These are phyloP conservation scores for Syngnathus typhle DNA, from an alignment of 2,113 vertebrate species.

Conservation along the genomic window DNA sequence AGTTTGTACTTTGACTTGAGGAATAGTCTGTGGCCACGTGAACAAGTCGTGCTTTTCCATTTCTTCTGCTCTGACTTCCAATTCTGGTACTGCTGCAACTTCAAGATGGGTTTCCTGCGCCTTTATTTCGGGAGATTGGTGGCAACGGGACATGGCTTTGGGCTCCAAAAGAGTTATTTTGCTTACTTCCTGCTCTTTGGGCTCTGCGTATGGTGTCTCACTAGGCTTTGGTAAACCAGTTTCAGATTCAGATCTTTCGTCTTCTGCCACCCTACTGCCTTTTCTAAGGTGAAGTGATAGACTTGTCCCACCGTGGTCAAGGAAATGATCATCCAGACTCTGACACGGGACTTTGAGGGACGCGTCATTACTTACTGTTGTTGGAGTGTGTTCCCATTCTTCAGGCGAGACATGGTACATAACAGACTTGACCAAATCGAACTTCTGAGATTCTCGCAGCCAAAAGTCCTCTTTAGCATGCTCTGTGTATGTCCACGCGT, in stretches of 20 bases:
- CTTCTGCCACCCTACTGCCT: neutral
- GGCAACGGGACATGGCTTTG: neutral
- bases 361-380: neutral
- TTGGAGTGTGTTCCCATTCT: slow-evolving; percentile 1
- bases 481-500: slow-evolving; percentile 6
- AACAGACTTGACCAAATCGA: slow-evolving; percentile 33
- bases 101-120: neutral
- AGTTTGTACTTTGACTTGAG: neutral
- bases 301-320: neutral
- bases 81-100: neutral
- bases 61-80: neutral
- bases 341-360: neutral
- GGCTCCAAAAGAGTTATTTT: neutral
- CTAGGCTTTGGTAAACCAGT: no score
- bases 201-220: neutral
- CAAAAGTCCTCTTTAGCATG: slow-evolving; percentile 22
- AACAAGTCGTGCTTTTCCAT: neutral
- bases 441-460: slow-evolving; percentile 37
- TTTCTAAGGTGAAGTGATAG: neutral
- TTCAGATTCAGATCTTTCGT: neutral
- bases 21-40: neutral
- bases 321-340: neutral
- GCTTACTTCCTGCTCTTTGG: neutral
- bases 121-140: neutral
- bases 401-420: slow-evolving; percentile 46